A percentile compares a stretch with the other conserved stretches of the same genome.
Conservation (phyloP, 1,140 invertebrate genomes). For the Drosophila kurseongensis region DNA sequence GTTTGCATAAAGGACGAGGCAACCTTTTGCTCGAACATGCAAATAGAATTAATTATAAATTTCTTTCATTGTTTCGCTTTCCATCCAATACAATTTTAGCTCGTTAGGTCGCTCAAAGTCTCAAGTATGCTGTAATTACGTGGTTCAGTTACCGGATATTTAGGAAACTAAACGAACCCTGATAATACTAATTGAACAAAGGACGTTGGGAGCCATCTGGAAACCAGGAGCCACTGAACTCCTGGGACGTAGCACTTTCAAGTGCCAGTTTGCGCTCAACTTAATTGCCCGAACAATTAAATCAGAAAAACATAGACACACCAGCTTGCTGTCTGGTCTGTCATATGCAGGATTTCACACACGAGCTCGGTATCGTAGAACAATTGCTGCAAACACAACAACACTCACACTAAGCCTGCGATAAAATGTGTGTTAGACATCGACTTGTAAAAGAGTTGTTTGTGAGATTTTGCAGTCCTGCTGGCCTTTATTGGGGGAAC, state of each 20-base stretch:
- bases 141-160: conserved; percentile 11
- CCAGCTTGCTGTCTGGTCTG: conserved; percentile 22
- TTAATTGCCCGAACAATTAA: conserved; percentile 46
- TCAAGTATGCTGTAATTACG: conserved; percentile 30
- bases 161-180: too few relatives aligned
- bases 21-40: conserved; percentile 16
- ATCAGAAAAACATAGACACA: conserved; percentile 28
- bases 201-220: neutral
- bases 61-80: conserved; percentile 26
- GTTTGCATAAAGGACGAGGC: conserved; percentile 15
- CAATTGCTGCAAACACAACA: conserved; percentile 16
- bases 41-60: conserved; percentile 42
- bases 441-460: conserved; percentile 17
- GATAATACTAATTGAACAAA: conserved; percentile 35
- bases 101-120: conserved; percentile 5
- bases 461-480: conserved; percentile 30
- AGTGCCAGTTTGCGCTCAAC: conserved; percentile 12
- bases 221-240: neutral
- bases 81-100: conserved; percentile 13
- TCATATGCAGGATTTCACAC: conserved; percentile 40
- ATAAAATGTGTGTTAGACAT: conserved; percentile 48
- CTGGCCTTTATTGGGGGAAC: neutral
- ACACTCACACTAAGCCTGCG: conserved; percentile 5
- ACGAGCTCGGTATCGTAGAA: conserved; percentile 9
- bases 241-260: conserved; percentile 7